phyloP scores from a whole-genome alignment of 92 coral and sea anemone species.

The Bergia puertoricense region DNA sequence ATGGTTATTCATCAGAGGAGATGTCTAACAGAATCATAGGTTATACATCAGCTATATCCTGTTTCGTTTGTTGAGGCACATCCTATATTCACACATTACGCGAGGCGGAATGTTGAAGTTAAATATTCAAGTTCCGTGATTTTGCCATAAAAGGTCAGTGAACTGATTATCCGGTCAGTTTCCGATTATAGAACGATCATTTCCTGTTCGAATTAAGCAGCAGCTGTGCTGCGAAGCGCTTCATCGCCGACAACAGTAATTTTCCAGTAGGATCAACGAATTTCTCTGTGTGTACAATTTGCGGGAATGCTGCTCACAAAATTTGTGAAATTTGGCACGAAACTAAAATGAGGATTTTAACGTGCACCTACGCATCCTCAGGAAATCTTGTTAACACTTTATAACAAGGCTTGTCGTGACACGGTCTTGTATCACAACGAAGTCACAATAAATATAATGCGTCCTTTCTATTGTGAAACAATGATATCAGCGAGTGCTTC shows the following conservation, averaged over 20 bases:
- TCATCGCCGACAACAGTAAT: not conserved
- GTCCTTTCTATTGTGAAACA: conserved; percentile 7
- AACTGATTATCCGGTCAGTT: conserved; percentile 30
- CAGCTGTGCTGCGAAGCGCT: conserved; percentile 33
- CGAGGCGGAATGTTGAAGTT: not conserved
- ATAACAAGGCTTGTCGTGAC: not conserved
- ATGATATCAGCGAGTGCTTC: conserved; percentile 4
- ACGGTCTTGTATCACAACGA: not conserved
- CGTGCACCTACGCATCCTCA: not conserved
- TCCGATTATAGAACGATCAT: conserved; percentile 38
- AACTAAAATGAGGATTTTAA: no score
- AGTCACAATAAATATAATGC: conserved; percentile 8
- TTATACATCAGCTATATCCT: not conserved
- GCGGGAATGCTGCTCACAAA: not conserved
- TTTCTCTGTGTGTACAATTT: not conserved
- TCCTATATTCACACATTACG: not conserved
- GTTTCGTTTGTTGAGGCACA: not conserved
- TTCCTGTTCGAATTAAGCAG: conserved; percentile 33
- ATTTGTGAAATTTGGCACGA: not conserved
- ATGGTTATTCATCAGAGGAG: not conserved
- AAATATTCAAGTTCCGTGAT: conserved; percentile 24
- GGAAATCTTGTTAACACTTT: conserved; percentile 20
- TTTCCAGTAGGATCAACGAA: not conserved
- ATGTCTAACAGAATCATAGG: not conserved
- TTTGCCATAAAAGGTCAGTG: conserved; percentile 45